phyloP scores from a whole-genome alignment of 2,888 invertebrate species.

The Chorisops tibialis region DNA sequence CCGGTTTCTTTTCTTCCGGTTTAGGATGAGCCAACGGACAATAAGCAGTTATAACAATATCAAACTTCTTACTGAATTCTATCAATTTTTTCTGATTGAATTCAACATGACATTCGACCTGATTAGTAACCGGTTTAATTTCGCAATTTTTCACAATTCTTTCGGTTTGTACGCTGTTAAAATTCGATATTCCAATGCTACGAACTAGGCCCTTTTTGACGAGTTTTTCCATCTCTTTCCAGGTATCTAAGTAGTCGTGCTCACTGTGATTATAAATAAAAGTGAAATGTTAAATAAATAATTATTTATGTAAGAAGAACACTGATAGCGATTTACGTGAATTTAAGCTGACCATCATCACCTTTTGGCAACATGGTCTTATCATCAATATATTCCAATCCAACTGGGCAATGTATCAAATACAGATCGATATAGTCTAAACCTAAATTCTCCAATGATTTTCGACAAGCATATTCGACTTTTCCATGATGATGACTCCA shows the following conservation, averaged over 20 bases:
- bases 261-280: slow-evolving; percentile 55
- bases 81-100: slow-evolving; percentile 68
- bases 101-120: slow-evolving; percentile 60
- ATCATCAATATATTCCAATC: slow-evolving; percentile 41
- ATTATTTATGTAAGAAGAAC: too few species aligned
- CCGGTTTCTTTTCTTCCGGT: slow-evolving; percentile 52
- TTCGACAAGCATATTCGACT: slow-evolving; percentile 66
- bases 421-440: slow-evolving; percentile 77
- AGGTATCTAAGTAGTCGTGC: slow-evolving; percentile 73
- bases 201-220: slow-evolving; percentile 66
- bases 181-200: slow-evolving; percentile 85
- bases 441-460: slow-evolving; percentile 67
- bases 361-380: slow-evolving; percentile 34
- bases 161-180: slow-evolving; percentile 73
- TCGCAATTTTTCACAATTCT: slow-evolving; percentile 63
- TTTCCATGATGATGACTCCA: slow-evolving; percentile 86
- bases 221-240: slow-evolving; percentile 75
- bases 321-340: not conserved
- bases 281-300: too few species aligned
- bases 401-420: slow-evolving; percentile 81
- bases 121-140: slow-evolving; percentile 65
- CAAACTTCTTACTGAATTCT: slow-evolving; percentile 62
- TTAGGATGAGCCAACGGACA: slow-evolving; percentile 69
- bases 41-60: slow-evolving; percentile 67
- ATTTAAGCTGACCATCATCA: slow-evolving; percentile 29